Evolutionary conservation across 2,113 vertebrate species (phyloP), one percentile per base, ranked within the genome.

Genomic region (Cyprinus carpio): DNA sequence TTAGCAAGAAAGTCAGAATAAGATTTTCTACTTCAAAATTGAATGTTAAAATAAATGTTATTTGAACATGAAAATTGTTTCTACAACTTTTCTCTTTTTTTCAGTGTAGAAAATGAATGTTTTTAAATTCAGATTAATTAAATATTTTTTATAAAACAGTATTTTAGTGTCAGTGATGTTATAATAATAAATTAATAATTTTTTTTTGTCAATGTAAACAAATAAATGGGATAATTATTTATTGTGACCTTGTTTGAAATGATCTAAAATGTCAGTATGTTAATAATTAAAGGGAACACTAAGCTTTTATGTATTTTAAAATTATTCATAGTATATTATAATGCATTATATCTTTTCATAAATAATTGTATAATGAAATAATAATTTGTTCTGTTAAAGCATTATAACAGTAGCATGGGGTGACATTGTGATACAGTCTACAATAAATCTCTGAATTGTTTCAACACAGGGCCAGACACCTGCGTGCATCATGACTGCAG

Each of bases 401-500:
- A 7, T 25, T 2, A 46, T n/a, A 6, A 46, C 23, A 43, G 37
- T 13, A 40, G 43, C 11, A 11, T 43, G 69, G 34, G n/a, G 34
- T 72, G 69, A 43, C 37, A 25, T 43, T 40, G 37, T 72, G 34
- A 43, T 12, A 16, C 23, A 15, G 4, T 13, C 37, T 40, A 12
- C 3, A 7, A 27, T 65, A 65, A 29, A 13, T 65, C 25, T 13
- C 62, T 43, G 8, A 76, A 76, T 18, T 54, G 46, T 76, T 75
- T 54, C 0, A 71, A 23, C 67, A 37, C 31, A 25, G 5, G 12
- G 23, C 49, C 1, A 2, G 60, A 78, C 64, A 58, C 84, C 62
- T 43, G 81, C 81, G 37, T 46, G 46, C 75, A 67, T 86, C 83
- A 83, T 83, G 86, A 83, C 20, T 4, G 84, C 81, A 67, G 64